Percentiles rank a stretch among this genome's conserved stretches.
Conservation (phyloP, 35 echinoderm and acorn worm genomes). For the Stichopus chloronotus region DNA sequence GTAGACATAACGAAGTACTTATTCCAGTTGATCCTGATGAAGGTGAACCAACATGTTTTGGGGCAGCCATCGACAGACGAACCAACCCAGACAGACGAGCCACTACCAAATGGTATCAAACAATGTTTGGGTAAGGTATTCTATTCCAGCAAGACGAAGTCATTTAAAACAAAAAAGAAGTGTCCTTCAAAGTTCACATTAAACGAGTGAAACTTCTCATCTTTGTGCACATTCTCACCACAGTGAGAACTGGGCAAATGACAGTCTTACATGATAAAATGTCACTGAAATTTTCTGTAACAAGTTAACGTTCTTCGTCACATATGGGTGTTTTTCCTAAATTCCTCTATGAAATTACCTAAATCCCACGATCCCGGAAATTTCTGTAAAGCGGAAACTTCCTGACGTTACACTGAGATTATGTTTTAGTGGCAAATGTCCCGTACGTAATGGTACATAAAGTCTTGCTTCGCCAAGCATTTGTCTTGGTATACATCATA, state of each 20-base stretch:
- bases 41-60: not conserved
- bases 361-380: no score
- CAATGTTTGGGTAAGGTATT: not conserved
- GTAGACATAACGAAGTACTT: constrained; percentile 37
- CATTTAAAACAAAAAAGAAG: no score
- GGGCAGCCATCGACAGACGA: not conserved
- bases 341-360: no score
- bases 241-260: not conserved
- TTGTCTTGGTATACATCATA: no score
- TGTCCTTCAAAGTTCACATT: not conserved
- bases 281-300: not conserved
- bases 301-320: not conserved
- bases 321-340: no score
- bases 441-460: no score
- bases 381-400: no score
- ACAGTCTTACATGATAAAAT: not conserved
- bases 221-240: not conserved
- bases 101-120: constrained; percentile 20
- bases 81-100: not conserved
- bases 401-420: no score
- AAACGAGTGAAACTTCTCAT: not conserved
- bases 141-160: no score
- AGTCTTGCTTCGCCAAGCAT: no score
- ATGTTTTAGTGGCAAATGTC: no score
- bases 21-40: not conserved